Conservation (phyloP, 2,888 invertebrate genomes). For the Acrobasis suavella region DNA sequence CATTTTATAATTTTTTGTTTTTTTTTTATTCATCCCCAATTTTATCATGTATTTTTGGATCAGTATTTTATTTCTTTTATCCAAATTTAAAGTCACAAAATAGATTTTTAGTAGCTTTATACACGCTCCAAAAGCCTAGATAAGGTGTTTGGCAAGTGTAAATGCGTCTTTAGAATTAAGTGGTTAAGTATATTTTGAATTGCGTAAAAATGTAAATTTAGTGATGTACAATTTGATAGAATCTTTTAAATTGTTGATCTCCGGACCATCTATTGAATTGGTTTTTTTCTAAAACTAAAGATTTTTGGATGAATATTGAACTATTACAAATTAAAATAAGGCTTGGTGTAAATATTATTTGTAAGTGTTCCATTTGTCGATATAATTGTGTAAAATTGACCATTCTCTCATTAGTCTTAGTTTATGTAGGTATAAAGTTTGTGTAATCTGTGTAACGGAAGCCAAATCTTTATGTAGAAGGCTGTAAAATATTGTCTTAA, state of each 20-base stretch:
- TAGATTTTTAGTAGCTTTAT: neutral
- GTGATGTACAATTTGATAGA: constrained; percentile 19
- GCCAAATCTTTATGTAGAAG: constrained; percentile 16
- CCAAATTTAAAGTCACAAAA: constrained; percentile 15
- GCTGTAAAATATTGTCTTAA: constrained; percentile 8
- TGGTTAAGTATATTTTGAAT: neutral
- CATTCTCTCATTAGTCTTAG: constrained; percentile 7
- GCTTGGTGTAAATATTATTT: constrained; percentile 23
- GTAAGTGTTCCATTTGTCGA: constrained; percentile 18
- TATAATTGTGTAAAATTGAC: constrained; percentile 22
- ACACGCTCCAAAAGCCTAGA: neutral
- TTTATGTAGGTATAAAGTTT: neutral
- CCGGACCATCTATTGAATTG: constrained; percentile 17
- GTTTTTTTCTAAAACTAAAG: constrained; percentile 19
- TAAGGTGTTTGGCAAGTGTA: neutral
- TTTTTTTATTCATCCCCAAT: neutral
- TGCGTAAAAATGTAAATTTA: constrained; percentile 24
- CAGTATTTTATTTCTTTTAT: constrained; percentile 16
- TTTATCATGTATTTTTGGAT: constrained; percentile 13
- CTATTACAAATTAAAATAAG: constrained; percentile 21
- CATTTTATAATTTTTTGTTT: constrained; percentile 1
- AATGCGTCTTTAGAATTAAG: constrained; percentile 2
- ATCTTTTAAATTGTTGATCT: constrained; percentile 22
- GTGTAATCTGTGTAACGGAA: constrained; percentile 10
- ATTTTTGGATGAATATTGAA: constrained; percentile 18